Evolutionary conservation across 2,888 invertebrate genomes (phyloP).

Genomic region (Caenorhabditis virilis): DNA sequence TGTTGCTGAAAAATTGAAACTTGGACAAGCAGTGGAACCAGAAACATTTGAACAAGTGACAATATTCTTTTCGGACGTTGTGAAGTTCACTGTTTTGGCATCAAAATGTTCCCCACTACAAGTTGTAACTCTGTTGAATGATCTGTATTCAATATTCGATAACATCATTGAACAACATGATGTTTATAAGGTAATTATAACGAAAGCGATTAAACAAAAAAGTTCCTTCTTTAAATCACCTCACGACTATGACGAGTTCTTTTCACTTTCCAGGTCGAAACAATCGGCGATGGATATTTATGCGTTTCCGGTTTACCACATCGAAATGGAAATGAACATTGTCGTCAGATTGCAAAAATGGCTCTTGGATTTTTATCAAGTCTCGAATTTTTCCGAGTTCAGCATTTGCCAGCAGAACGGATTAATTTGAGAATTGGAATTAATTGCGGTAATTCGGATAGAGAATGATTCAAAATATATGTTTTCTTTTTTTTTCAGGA

Average conservation of each 20-base stretch:
- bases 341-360: slow-evolving; percentile 46
- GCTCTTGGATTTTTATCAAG: slow-evolving; percentile 35
- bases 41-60: slow-evolving; percentile 54
- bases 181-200: slow-evolving; percentile 67
- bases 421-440: slow-evolving; percentile 55
- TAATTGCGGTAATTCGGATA: slow-evolving; percentile 34
- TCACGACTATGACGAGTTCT: no score
- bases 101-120: slow-evolving; percentile 53
- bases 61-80: slow-evolving; percentile 61
- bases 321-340: slow-evolving; percentile 53
- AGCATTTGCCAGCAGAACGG: slow-evolving; percentile 47
- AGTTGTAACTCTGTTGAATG: slow-evolving; percentile 59
- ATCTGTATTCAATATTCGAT: slow-evolving; percentile 63
- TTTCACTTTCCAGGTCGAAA: slow-evolving; percentile 9
- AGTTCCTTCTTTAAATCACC: no score
- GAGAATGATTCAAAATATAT: neutral
- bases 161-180: slow-evolving; percentile 64
- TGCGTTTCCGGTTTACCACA: slow-evolving; percentile 56
- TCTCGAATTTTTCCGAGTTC: slow-evolving; percentile 42
- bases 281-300: slow-evolving; percentile 56
- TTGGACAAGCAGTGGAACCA: slow-evolving; percentile 52
- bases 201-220: no score
- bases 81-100: slow-evolving; percentile 53
- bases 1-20: slow-evolving; percentile 55
- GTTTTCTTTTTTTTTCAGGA: slow-evolving; percentile 14